Evolutionary conservation across 2,797 vertebrate species (phyloP).

Genomic region (Coccyzus lansbergi): DNA sequence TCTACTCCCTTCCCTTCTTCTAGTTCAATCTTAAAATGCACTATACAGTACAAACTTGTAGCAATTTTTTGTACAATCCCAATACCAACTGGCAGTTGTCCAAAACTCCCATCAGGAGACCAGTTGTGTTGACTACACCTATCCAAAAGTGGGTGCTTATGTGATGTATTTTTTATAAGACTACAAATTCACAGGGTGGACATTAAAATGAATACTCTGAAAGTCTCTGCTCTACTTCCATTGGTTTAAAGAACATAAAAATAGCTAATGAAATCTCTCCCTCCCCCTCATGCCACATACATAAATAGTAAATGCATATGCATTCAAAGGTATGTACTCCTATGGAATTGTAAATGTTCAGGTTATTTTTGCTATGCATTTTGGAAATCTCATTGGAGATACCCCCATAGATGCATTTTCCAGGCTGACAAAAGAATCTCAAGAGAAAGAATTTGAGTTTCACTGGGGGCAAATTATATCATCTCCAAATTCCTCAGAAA

Average conservation of each 20-base stretch:
- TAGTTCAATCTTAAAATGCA: neutral
- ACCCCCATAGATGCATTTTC: neutral
- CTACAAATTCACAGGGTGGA: neutral
- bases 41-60: neutral
- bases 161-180: neutral
- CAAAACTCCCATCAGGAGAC: neutral
- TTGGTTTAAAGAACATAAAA: slow-evolving; percentile 29
- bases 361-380: slow-evolving; percentile 28
- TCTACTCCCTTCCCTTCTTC: neutral
- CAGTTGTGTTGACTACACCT: neutral
- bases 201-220: neutral
- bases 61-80: neutral
- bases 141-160: neutral
- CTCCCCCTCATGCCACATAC: neutral
- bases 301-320: slow-evolving; percentile 31
- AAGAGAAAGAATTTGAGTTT: neutral
- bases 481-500: slow-evolving; percentile 31
- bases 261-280: slow-evolving; percentile 21
- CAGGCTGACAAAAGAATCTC: neutral
- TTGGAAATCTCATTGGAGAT: slow-evolving; percentile 20
- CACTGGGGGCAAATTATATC: neutral
- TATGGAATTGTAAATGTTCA: slow-evolving; percentile 1
- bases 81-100: neutral
- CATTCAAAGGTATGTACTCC: slow-evolving; percentile 9
- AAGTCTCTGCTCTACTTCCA: neutral